Percentiles rank a stretch among this genome's conserved stretches.
Evolutionary conservation across 2,888 invertebrate genomes (phyloP).

Genomic region (Morpho achilles): DNA sequence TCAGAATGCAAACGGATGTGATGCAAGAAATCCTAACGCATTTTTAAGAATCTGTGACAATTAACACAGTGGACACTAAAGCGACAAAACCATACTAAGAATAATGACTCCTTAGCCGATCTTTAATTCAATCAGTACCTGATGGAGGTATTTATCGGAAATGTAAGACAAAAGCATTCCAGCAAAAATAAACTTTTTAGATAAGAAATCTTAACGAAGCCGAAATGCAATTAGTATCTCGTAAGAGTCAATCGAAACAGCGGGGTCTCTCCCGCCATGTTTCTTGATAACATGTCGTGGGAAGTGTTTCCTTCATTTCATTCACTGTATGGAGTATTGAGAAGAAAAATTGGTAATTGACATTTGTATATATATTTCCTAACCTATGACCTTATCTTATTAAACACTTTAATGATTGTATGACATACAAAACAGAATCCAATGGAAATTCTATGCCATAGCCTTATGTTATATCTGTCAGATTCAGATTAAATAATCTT

Average conservation of each 20-base stretch:
- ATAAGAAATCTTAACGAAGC: conserved; percentile 46
- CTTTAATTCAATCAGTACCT: conserved; percentile 16
- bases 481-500: too few species aligned
- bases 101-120: conserved; percentile 14
- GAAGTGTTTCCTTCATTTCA: conserved; percentile 57
- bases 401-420: too few species aligned
- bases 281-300: conserved; percentile 50
- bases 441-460: too few species aligned
- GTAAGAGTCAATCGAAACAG: conserved; percentile 46
- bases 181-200: conserved; percentile 26
- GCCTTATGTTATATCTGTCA: too few species aligned
- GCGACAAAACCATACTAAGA: conserved; percentile 9
- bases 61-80: conserved; percentile 17
- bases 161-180: conserved; percentile 25
- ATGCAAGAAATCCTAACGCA: neutral
- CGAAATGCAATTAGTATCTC: conserved; percentile 37
- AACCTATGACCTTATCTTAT: too few species aligned
- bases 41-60: conserved; percentile 11
- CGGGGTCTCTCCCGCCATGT: conserved; percentile 40
- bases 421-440: too few species aligned
- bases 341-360: neutral
- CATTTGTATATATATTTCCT: too few species aligned
- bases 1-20: neutral
- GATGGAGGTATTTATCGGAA: conserved; percentile 17
- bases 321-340: conserved; percentile 33